Percentiles rank a stretch among this genome's conserved stretches.
These are phyloP conservation scores for Perca fluviatilis DNA, from an alignment of 2,113 vertebrate species.

Conservation along the genomic window DNA sequence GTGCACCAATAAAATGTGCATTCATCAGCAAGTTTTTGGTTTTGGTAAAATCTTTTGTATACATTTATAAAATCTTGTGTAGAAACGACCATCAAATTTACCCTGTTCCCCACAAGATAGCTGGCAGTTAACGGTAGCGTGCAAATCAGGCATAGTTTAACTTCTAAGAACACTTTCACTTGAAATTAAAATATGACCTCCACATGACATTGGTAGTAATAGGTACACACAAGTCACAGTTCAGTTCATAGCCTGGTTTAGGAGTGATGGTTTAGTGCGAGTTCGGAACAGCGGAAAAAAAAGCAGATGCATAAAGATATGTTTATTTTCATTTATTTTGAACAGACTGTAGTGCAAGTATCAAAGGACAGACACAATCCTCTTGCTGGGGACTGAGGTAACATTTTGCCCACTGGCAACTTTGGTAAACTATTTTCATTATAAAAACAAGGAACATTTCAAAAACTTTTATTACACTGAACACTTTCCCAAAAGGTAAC, in stretches of 20 bases:
- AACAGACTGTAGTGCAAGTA: too few relatives aligned
- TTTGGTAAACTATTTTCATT: too few relatives aligned
- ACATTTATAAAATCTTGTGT: background rate
- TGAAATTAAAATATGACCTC: background rate
- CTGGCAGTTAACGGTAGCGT: background rate
- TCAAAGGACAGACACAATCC: too few relatives aligned
- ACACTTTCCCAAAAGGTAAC: too few relatives aligned
- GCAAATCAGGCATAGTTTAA: background rate
- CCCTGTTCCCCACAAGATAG: background rate
- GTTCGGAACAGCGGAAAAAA: too few relatives aligned
- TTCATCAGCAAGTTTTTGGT: background rate
- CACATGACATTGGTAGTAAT: slow-evolving; percentile 1
- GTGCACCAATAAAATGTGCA: background rate
- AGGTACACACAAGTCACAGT: background rate
- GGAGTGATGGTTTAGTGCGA: too few relatives aligned
- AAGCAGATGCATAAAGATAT: too few relatives aligned
- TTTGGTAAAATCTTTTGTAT: background rate
- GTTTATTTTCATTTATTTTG: too few relatives aligned
- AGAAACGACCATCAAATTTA: background rate
- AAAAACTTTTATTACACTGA: too few relatives aligned
- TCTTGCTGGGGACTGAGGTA: too few relatives aligned
- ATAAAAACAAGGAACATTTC: too few relatives aligned
- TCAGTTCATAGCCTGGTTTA: background rate
- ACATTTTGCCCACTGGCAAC: too few relatives aligned
- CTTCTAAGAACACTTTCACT: background rate